A percentile compares a stretch with the other conserved stretches of the same genome.
phyloP scores from a whole-genome alignment of 2,888 invertebrate species.

The Seira sanloemensis region DNA sequence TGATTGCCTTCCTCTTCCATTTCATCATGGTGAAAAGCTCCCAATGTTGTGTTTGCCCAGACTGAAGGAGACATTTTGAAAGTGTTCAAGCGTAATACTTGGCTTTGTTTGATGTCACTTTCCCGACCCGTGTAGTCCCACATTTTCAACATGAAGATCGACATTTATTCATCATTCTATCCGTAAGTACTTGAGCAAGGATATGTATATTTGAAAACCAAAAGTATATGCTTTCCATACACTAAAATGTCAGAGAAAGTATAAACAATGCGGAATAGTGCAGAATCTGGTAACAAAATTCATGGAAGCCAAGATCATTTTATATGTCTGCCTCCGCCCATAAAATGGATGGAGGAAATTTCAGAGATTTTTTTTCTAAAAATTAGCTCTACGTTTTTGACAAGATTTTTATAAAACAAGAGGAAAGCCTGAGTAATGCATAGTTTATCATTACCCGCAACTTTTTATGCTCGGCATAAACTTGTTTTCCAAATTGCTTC shows the following conservation, averaged over 20 bases:
- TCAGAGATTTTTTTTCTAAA: too few relatives aligned
- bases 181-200: neutral
- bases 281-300: too few relatives aligned
- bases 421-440: neutral
- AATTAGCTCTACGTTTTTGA: neutral
- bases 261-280: too few relatives aligned
- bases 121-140: neutral
- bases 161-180: neutral
- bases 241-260: too few relatives aligned
- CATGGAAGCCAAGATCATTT: too few relatives aligned
- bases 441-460: neutral
- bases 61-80: neutral
- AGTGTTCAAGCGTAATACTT: neutral
- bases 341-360: too few relatives aligned
- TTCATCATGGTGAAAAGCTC: neutral
- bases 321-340: too few relatives aligned
- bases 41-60: neutral
- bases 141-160: neutral
- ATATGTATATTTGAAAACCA: too few relatives aligned
- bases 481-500: neutral
- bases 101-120: neutral
- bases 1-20: neutral
- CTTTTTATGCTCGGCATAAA: neutral
- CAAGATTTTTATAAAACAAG: neutral
- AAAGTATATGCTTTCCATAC: too few relatives aligned